phyloP scores from a whole-genome alignment of 2,797 vertebrate species.

The Eremophila alpestris region DNA sequence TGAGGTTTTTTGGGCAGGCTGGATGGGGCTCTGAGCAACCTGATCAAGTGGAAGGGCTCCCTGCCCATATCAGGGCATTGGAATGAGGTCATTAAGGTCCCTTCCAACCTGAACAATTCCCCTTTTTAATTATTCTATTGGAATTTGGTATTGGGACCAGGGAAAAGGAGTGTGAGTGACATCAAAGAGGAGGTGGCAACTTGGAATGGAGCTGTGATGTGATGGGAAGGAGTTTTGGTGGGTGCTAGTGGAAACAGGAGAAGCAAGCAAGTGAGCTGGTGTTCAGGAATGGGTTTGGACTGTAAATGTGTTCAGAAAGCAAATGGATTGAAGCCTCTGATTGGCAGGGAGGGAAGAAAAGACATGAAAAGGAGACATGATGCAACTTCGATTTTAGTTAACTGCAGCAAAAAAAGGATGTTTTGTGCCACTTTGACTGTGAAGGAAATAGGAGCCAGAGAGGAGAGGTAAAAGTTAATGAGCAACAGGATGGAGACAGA shows the following conservation, averaged over 20 bases:
- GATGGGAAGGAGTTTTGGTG: not conserved
- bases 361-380: not conserved
- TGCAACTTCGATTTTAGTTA: not conserved
- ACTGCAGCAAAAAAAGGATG: not conserved
- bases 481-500: not conserved
- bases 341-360: not conserved
- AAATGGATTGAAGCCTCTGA: not conserved
- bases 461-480: not conserved
- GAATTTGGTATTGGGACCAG: not conserved
- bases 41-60: not conserved
- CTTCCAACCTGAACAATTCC: not conserved
- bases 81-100: not conserved
- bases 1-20: not conserved
- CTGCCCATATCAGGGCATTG: accelerated
- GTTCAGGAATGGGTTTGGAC: not conserved
- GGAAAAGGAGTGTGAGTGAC: not conserved
- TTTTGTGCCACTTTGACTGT: not conserved
- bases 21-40: not conserved
- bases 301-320: not conserved
- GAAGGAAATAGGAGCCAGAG: not conserved
- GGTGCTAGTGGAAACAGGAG: not conserved
- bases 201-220: not conserved
- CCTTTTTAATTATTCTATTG: not conserved
- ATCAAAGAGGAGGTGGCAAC: not conserved
- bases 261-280: not conserved